Percentiles rank a stretch among this genome's conserved stretches.
Evolutionary conservation across 1,140 invertebrate genomes (phyloP).

Genomic region (Colletes latitarsis): DNA sequence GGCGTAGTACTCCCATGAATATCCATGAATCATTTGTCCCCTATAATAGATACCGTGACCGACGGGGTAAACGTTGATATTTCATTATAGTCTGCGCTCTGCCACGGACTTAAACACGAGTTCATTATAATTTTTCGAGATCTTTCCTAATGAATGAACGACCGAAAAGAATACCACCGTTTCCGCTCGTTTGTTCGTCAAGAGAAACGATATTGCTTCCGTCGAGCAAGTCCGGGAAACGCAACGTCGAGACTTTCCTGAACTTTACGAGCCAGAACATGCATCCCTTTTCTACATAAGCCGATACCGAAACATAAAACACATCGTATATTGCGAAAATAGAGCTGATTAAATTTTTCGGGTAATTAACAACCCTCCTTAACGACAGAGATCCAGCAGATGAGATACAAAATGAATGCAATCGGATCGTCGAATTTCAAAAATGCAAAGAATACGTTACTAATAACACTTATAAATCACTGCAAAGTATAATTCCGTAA

Average conservation of each 20-base stretch:
- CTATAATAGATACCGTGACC: constrained; percentile 16
- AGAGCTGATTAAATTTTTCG: background rate
- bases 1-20: constrained; percentile 7
- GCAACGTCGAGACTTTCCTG: background rate
- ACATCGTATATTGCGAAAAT: background rate
- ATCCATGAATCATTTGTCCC: constrained; percentile 31
- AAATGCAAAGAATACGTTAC: no score
- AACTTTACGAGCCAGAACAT: background rate
- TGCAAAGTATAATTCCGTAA: no score
- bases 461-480: no score
- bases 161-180: background rate
- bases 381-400: no score
- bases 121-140: constrained; percentile 23
- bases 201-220: background rate
- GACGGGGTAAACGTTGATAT: constrained; percentile 8
- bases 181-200: background rate
- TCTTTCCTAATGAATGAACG: no score
- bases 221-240: background rate
- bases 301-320: background rate
- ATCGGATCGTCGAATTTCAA: no score
- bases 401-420: no score
- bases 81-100: constrained; percentile 20
- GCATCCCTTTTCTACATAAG: background rate
- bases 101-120: background rate
- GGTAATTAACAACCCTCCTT: no score